These are phyloP conservation scores for Exephanes ischioxanthus DNA, from an alignment of 2,888 invertebrate species.

Conservation along the genomic window DNA sequence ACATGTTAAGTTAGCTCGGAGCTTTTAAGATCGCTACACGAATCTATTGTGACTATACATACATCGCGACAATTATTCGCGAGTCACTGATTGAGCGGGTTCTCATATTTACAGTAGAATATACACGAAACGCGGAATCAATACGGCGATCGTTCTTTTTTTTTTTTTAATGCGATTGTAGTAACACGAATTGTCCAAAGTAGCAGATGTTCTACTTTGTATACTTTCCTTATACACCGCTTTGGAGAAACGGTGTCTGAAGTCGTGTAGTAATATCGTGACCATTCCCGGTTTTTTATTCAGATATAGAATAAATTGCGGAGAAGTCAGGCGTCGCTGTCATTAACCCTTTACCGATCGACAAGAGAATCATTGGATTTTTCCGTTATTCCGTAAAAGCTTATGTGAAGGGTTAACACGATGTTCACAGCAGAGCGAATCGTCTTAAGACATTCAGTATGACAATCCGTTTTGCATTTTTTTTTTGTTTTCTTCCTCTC, in stretches of 20 bases:
- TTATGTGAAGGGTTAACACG: neutral
- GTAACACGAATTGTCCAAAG: neutral
- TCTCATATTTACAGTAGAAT: constrained; percentile 49
- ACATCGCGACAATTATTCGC: constrained; percentile 19
- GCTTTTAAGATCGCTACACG: neutral
- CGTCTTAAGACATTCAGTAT: neutral
- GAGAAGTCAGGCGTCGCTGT: neutral
- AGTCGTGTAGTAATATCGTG: neutral
- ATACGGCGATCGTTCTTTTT: neutral
- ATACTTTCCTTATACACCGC: neutral
- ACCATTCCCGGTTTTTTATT: neutral
- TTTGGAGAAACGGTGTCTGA: neutral
- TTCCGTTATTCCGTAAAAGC: neutral
- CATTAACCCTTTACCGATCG: constrained; percentile 1
- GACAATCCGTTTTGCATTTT: neutral
- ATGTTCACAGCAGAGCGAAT: neutral
- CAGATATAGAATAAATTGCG: neutral
- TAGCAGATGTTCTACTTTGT: neutral
- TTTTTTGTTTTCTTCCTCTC: constrained; percentile 11
- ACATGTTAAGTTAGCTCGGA: constrained; percentile 24
- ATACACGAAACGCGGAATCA: constrained; percentile 12
- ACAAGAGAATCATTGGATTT: neutral
- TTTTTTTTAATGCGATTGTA: neutral
- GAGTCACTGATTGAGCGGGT: constrained; percentile 32
- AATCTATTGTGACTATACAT: constrained; percentile 3